These are phyloP conservation scores for Julus scanicus DNA, from an alignment of 2,888 invertebrate genomes.

Conservation along the genomic window DNA sequence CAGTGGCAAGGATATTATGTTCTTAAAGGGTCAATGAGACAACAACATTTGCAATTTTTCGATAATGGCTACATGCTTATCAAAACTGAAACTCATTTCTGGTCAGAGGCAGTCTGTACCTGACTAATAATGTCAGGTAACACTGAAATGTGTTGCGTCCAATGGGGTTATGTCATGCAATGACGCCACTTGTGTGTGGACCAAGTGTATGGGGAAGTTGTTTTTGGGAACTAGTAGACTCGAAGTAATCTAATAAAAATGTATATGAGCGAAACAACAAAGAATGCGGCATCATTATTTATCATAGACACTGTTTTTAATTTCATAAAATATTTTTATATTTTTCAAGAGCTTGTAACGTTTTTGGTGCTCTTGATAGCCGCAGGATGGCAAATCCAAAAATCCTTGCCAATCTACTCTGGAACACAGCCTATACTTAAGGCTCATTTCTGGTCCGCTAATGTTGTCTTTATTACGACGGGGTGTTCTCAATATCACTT, in stretches of 20 bases:
- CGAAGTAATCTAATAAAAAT: constrained; percentile 18
- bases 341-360: neutral
- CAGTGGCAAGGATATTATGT: neutral
- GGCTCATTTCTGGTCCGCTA: constrained; percentile 6
- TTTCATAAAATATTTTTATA: neutral
- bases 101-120: neutral
- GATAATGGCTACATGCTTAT: neutral
- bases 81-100: neutral
- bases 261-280: neutral
- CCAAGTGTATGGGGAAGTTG: neutral
- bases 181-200: neutral
- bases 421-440: constrained; percentile 4
- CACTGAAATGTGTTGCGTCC: neutral
- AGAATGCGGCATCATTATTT: neutral
- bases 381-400: neutral
- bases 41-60: no score
- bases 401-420: neutral
- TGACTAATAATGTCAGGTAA: neutral
- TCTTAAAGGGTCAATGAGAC: no score
- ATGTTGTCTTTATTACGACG: constrained; percentile 1
- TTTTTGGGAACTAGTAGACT: neutral
- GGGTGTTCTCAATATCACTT: constrained; percentile 10
- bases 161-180: constrained; percentile 8
- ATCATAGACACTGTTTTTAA: neutral
- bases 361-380: neutral